Percentiles rank a stretch among this genome's conserved stretches.
Conservation (phyloP, 2,797 vertebrate genomes). For the Lagorchestes hirsutus region DNA sequence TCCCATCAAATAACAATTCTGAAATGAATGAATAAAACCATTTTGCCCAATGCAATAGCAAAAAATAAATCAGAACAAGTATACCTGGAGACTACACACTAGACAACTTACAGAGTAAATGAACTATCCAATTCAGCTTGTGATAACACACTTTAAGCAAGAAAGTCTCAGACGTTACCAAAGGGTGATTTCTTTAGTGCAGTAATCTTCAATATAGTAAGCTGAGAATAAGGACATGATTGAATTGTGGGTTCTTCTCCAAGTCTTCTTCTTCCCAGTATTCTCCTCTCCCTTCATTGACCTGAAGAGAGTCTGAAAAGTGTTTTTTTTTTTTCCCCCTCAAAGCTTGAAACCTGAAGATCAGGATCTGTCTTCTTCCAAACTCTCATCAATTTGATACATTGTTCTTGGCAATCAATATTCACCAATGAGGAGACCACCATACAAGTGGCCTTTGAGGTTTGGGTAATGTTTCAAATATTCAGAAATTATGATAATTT, state of each 20-base stretch:
- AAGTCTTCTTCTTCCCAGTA: not conserved
- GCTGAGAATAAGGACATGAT: not conserved
- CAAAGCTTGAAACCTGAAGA: not conserved
- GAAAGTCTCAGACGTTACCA: not conserved
- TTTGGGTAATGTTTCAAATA: no score
- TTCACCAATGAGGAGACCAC: no score
- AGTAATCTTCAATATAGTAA: not conserved
- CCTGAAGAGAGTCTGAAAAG: no score
- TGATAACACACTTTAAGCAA: not conserved
- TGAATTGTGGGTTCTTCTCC: not conserved
- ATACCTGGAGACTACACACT: not conserved
- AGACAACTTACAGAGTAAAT: not conserved
- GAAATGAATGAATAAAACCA: not conserved
- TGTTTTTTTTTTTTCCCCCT: no score
- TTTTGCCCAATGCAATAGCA: not conserved
- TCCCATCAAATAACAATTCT: not conserved
- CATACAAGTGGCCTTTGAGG: no score
- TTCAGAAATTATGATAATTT: no score
- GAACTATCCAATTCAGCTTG: not conserved
- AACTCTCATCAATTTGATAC: not conserved
- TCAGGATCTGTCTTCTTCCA: not conserved
- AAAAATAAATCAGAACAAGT: not conserved
- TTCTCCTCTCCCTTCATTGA: not conserved
- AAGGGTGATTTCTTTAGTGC: not conserved
- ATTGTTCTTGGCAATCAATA: no score